Base-by-base conservation (phyloP, 2,113 vertebrate species). In the Silurus glanis region DNA sequence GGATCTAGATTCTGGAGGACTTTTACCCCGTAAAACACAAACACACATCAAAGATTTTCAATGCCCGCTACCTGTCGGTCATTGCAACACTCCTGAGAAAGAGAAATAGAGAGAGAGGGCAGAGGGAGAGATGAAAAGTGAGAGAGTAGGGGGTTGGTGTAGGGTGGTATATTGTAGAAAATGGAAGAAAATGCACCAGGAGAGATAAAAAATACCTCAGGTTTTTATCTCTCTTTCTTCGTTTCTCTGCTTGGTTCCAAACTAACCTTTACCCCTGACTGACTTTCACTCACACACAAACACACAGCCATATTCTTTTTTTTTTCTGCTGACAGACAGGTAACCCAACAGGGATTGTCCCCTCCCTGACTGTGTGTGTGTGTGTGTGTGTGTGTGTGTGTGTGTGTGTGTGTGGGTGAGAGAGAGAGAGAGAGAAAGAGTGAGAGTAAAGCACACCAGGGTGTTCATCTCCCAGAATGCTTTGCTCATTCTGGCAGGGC, bases 1-100 rank as follows among this genome's bases (percentile, higher is more conserved):
- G 78, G 78, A 80, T 80, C 55, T 19, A 80, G 78, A 51, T 75
- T 51, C 51, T 25, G n/a, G 51, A 78, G 23, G 75, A 78, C 75
- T 51, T 56, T 78, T 56, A 25, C 49, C 13, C 51, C 45, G 37
- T 55, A 53, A 66, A 75, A 80, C 84, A 56, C 21, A 80, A 61
- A 79, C 66, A 61, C 9, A 37, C 58, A 80, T 56, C 49, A 82
- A 85, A 81, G 76, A 3, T 75, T 66, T 88, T 85, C 74, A 87
- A n/a, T 87, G 82, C 23, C 79, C 47, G 28, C 9, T 45, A 3
- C 19, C 45, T 23, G 23, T 76, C 51, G 7, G 75, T 78, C 58
- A 64, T n/a, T 81, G 80, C 23, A 81, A 81, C 80, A 81, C 80
- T 81, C 17, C 45, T 12, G 62, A 55, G 71, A 49, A 62, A 19